A percentile compares a stretch with the other conserved stretches of the same genome.
Evolutionary conservation across 1,140 invertebrate species (phyloP).

Genomic region (Dendroctonus valens): DNA sequence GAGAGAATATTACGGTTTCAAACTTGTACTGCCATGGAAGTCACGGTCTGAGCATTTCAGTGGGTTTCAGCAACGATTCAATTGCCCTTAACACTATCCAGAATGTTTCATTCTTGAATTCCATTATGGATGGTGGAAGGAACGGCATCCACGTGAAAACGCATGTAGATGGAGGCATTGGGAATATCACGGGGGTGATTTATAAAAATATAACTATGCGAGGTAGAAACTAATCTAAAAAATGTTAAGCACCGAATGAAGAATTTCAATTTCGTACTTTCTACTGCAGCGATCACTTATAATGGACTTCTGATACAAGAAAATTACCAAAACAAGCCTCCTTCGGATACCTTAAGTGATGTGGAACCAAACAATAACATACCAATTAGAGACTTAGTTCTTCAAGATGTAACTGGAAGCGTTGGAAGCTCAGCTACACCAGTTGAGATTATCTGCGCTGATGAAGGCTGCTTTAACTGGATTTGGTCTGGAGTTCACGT

Average conservation of each 20-base stretch:
- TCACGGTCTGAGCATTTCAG: constrained; percentile 26
- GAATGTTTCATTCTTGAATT: constrained; percentile 19
- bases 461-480: constrained; percentile 23
- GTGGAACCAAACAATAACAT: constrained; percentile 16
- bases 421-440: constrained; percentile 11
- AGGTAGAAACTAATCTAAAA: constrained; percentile 6
- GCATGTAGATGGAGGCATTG: constrained; percentile 23
- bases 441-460: constrained; percentile 15
- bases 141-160: constrained; percentile 28
- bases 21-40: constrained; percentile 22
- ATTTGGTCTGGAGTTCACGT: constrained; percentile 14
- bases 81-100: constrained; percentile 18
- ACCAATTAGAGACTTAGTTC: constrained; percentile 15
- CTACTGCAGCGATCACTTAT: constrained; percentile 16
- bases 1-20: constrained; percentile 13
- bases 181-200: constrained; percentile 19
- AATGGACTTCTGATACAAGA: constrained; percentile 19
- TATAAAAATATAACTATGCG: constrained; percentile 20
- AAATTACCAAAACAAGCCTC: constrained; percentile 18
- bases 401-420: constrained; percentile 13
- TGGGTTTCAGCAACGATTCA: constrained; percentile 28
- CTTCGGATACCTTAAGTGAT: neutral
- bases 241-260: neutral
- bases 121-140: constrained; percentile 4
- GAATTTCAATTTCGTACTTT: neutral